These are phyloP conservation scores for Phasianus colchicus DNA, from an alignment of 2,113 vertebrate genomes.

Conservation along the genomic window DNA sequence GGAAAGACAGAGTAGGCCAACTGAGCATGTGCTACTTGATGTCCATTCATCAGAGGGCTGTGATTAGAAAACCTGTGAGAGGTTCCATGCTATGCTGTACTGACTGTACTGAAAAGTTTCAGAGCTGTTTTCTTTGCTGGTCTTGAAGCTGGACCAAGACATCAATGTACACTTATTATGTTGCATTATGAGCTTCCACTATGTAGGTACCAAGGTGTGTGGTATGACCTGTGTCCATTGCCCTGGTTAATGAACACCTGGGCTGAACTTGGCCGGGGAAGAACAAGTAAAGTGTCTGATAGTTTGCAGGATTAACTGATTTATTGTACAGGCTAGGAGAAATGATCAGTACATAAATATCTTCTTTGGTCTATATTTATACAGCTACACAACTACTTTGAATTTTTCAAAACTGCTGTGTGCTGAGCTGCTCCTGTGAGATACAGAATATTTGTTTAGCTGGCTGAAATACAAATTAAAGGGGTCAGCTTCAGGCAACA, in stretches of 20 bases:
- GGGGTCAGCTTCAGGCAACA: background rate
- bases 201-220: background rate
- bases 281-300: background rate
- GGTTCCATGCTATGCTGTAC: background rate
- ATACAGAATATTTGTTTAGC: background rate
- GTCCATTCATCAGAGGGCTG: background rate
- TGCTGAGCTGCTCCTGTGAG: background rate
- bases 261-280: background rate
- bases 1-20: background rate
- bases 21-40: accelerated
- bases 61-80: background rate
- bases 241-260: accelerated
- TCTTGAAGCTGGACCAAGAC: background rate
- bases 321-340: background rate
- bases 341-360: background rate
- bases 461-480: conserved; percentile 12
- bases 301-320: background rate
- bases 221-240: background rate
- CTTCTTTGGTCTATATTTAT: conserved; percentile 22
- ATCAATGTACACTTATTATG: accelerated
- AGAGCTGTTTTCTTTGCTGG: background rate
- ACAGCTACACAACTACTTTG: background rate
- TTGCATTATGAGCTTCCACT: accelerated
- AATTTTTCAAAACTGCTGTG: background rate
- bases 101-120: background rate